Evolutionary conservation across 1,140 invertebrate species (phyloP).

Genomic region (Drosophila azteca): DNA sequence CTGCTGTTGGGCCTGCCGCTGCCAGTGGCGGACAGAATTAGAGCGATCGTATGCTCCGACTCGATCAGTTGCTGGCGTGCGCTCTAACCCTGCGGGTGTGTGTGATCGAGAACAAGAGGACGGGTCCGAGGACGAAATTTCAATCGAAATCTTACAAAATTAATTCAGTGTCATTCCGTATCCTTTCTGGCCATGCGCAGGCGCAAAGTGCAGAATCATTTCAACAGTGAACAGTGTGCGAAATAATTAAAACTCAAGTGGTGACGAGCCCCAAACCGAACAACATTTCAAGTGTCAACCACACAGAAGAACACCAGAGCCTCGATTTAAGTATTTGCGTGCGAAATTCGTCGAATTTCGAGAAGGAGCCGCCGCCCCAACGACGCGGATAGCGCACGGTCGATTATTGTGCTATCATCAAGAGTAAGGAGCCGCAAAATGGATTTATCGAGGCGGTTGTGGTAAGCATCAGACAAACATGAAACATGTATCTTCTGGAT

Average conservation of each 20-base stretch:
- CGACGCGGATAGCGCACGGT: slow-evolving; percentile 38
- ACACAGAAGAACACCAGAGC: slow-evolving; percentile 4
- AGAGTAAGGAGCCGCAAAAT: slow-evolving; percentile 68
- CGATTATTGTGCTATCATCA: slow-evolving; percentile 49
- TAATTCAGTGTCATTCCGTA: slow-evolving; percentile 6
- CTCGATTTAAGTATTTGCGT: slow-evolving; percentile 42
- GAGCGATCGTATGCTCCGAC: slow-evolving; percentile 61
- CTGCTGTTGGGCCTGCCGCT: slow-evolving; percentile 7
- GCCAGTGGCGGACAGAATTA: slow-evolving; percentile 63
- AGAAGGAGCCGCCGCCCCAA: slow-evolving; percentile 1
- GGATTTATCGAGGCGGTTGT: slow-evolving; percentile 83
- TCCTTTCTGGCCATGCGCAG: slow-evolving; percentile 67
- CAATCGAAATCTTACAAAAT: slow-evolving; percentile 8
- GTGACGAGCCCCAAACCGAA: slow-evolving; percentile 14
- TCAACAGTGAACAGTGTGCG: slow-evolving; percentile 43
- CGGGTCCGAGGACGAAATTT: slow-evolving; percentile 30
- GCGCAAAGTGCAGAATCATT: slow-evolving; percentile 64
- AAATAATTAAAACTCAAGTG: slow-evolving; percentile 78
- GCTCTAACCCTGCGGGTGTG: slow-evolving; percentile 75
- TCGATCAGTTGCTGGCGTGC: slow-evolving; percentile 75
- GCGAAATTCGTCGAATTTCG: slow-evolving; percentile 16
- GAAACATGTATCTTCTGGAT: slow-evolving; percentile 38
- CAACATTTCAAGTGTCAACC: slow-evolving; percentile 39
- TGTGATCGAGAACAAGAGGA: slow-evolving; percentile 49
- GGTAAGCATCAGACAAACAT: slow-evolving; percentile 82